Conservation (phyloP, 2,113 vertebrate species). For the Cephalopholis sonnerati region DNA sequence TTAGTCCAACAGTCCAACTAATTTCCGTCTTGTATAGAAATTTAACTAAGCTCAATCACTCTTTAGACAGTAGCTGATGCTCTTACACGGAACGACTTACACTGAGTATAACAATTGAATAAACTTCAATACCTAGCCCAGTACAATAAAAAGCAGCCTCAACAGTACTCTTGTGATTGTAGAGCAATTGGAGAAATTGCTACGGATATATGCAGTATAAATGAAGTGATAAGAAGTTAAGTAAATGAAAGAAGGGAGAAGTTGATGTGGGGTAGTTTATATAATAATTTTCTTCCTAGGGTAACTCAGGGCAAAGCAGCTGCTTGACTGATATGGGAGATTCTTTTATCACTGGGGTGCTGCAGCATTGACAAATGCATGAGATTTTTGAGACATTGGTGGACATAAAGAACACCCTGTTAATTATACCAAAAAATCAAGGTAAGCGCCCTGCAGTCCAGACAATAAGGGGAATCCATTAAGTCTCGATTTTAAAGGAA, state of each 20-base stretch:
- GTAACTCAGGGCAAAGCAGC: conserved; percentile 1
- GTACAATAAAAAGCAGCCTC: neutral
- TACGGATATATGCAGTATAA: neutral
- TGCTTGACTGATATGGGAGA: neutral
- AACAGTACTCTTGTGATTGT: neutral
- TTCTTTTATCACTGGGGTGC: neutral
- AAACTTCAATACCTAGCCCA: neutral
- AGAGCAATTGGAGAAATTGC: neutral
- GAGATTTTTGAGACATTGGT: neutral
- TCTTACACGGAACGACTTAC: conserved; percentile 3
- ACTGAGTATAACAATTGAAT: neutral
- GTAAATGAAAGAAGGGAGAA: neutral
- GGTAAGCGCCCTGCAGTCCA: neutral
- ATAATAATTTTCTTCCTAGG: conserved; percentile 1
- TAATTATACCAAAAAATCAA: neutral
- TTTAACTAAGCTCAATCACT: conserved; percentile 1
- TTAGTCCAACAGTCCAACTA: conserved; percentile 23
- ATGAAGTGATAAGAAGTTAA: neutral
- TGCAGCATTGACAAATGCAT: neutral
- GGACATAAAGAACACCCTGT: neutral
- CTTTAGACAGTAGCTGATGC: neutral
- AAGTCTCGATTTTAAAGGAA: no score
- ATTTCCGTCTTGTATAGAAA: conserved; percentile 20
- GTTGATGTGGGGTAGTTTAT: neutral
- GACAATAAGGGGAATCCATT: neutral